Evolutionary conservation across 1,140 invertebrate species (phyloP).

Genomic region (Anastatus disparis): DNA sequence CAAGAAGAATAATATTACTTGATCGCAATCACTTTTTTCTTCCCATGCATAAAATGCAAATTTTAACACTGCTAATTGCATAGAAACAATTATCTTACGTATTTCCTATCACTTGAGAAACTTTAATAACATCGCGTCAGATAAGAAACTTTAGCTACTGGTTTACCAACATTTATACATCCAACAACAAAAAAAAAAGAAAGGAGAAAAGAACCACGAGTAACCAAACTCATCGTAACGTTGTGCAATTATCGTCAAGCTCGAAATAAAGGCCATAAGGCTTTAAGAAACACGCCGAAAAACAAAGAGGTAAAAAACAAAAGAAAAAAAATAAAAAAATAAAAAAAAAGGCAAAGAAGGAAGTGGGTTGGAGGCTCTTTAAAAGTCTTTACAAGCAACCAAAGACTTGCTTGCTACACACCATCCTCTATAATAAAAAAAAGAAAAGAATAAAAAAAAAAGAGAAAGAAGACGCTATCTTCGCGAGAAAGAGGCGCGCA

Average conservation of each 20-base stretch:
- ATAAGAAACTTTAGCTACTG: too few relatives aligned
- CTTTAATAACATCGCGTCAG: too few relatives aligned
- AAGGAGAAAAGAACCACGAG: too few relatives aligned
- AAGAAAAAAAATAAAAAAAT: background rate
- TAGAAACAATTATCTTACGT: too few relatives aligned
- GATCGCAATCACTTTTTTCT: too few relatives aligned
- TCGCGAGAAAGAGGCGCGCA: slow-evolving; percentile 5
- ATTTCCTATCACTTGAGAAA: too few relatives aligned
- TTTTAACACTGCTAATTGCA: too few relatives aligned
- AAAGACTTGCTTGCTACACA: background rate
- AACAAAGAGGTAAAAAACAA: background rate
- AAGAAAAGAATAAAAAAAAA: background rate
- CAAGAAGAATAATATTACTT: too few relatives aligned
- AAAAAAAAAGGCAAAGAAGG: background rate
- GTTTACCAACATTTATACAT: too few relatives aligned
- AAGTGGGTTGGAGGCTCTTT: slow-evolving; percentile 34
- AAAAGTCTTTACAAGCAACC: slow-evolving; percentile 31
- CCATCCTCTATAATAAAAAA: background rate
- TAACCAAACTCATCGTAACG: too few relatives aligned
- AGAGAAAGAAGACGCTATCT: background rate
- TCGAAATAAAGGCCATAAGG: slow-evolving; percentile 20
- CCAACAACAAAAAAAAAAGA: too few relatives aligned
- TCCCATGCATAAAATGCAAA: too few relatives aligned
- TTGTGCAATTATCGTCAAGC: slow-evolving; percentile 29
- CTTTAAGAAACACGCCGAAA: background rate